Evolutionary conservation across 1,140 invertebrate genomes (phyloP).

Genomic region (Brachionus koreanus): DNA sequence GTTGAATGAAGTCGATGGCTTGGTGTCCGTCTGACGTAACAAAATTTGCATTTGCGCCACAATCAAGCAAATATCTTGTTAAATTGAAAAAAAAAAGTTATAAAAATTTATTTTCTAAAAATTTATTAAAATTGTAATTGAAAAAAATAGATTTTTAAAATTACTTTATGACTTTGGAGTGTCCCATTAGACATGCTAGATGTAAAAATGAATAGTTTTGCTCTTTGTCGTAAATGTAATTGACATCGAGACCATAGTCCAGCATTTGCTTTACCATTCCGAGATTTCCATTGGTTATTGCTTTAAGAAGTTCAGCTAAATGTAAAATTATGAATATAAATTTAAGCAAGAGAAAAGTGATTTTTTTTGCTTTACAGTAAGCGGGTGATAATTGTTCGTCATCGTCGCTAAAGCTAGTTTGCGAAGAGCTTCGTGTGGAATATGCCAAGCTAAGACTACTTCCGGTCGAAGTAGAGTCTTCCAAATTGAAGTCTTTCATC

Average conservation of each 20-base stretch:
- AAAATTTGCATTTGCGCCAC: conserved; percentile 30
- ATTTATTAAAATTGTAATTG: not conserved
- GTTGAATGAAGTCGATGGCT: conserved; percentile 36
- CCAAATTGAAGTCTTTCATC: conserved; percentile 15
- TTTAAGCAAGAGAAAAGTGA: not conserved
- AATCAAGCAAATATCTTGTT: conserved; percentile 14
- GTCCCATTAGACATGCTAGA: conserved; percentile 41
- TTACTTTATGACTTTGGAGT: conserved; percentile 41
- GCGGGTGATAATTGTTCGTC: conserved; percentile 36
- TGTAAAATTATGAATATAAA: not conserved
- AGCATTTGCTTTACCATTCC: conserved; percentile 39
- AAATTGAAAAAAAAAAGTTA: not conserved
- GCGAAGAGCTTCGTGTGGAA: conserved; percentile 11
- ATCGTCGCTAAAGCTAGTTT: conserved; percentile 17
- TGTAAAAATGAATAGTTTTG: conserved; percentile 40
- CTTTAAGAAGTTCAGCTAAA: conserved; percentile 36
- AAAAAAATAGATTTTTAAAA: not conserved
- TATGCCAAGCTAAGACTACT: conserved; percentile 14
- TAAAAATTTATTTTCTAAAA: too few species aligned
- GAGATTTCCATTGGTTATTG: conserved; percentile 26
- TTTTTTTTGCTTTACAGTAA: not conserved
- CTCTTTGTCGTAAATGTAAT: conserved; percentile 40
- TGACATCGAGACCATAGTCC: conserved; percentile 39
- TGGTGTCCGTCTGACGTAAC: conserved; percentile 23
- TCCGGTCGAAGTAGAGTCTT: not conserved